A percentile compares a stretch with the other conserved stretches of the same genome.
Evolutionary conservation across 64 coral and sea anemone genomes (phyloP).

Genomic region (Trachythela sp.): DNA sequence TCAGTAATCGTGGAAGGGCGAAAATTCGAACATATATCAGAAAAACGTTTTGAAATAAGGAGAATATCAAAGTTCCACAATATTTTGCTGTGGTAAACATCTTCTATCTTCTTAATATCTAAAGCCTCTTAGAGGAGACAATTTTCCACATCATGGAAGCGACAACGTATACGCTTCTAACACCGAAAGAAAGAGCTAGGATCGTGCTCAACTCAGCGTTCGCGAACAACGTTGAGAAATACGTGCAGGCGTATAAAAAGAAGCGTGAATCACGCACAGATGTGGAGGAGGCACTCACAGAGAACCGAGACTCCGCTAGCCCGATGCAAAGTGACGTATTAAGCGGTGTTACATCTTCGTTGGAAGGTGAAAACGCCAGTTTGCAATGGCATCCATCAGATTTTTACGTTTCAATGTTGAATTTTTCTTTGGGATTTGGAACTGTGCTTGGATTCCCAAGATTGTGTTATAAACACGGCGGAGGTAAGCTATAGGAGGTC

Average conservation of each 20-base stretch:
- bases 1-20: too few relatives aligned
- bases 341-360: not conserved
- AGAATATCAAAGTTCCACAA: too few relatives aligned
- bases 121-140: too few relatives aligned
- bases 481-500: not conserved
- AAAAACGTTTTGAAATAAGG: too few relatives aligned
- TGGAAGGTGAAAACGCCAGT: not conserved
- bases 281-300: not conserved
- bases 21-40: too few relatives aligned
- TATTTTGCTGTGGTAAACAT: too few relatives aligned
- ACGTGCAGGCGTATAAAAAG: not conserved
- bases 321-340: not conserved
- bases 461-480: not conserved
- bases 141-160: slow-evolving; percentile 1
- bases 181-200: not conserved
- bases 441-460: slow-evolving; percentile 6
- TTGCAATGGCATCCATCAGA: not conserved
- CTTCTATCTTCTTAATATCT: too few relatives aligned
- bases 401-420: slow-evolving; percentile 12
- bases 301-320: not conserved
- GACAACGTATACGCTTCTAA: not conserved
- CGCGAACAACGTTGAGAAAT: not conserved
- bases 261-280: not conserved
- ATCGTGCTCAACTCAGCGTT: not conserved
- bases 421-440: not conserved